phyloP scores from a whole-genome alignment of 2,888 invertebrate species.

The Cylloceria caligata region DNA sequence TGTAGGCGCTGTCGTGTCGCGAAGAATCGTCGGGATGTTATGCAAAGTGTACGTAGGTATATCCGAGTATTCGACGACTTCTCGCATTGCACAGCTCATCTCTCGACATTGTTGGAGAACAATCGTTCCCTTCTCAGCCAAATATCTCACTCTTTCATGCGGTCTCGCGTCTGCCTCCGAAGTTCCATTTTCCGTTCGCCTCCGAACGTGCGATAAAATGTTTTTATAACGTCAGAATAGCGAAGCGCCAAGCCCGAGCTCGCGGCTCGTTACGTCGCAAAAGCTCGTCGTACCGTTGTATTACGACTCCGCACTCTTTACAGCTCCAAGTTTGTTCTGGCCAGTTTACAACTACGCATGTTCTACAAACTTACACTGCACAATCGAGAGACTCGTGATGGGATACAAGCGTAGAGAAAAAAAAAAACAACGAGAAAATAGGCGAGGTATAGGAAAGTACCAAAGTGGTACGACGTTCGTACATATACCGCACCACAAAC shows the following conservation, averaged over 20 bases:
- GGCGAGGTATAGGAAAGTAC: constrained; percentile 36
- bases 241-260: constrained; percentile 53
- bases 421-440: constrained; percentile 47
- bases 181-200: constrained; percentile 37
- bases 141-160: constrained; percentile 37
- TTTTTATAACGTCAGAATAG: constrained; percentile 76
- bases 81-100: constrained; percentile 3
- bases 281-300: constrained; percentile 58
- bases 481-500: constrained; percentile 3
- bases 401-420: constrained; percentile 1
- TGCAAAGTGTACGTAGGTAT: not conserved
- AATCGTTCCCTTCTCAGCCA: constrained; percentile 60
- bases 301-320: constrained; percentile 76
- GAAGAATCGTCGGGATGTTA: constrained; percentile 40
- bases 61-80: constrained; percentile 31
- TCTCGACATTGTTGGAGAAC: constrained; percentile 47
- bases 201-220: constrained; percentile 76
- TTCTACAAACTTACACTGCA: constrained; percentile 18
- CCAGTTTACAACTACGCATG: constrained; percentile 73
- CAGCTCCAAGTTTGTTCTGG: constrained; percentile 75
- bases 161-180: constrained; percentile 11
- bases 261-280: constrained; percentile 69
- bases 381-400: constrained; percentile 30
- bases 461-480: not conserved
- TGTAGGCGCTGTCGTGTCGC: constrained; percentile 25